A percentile compares a stretch with the other conserved stretches of the same genome.
These are phyloP conservation scores for Marronus borbonicus DNA, from an alignment of 2,888 invertebrate species.

Conservation along the genomic window DNA sequence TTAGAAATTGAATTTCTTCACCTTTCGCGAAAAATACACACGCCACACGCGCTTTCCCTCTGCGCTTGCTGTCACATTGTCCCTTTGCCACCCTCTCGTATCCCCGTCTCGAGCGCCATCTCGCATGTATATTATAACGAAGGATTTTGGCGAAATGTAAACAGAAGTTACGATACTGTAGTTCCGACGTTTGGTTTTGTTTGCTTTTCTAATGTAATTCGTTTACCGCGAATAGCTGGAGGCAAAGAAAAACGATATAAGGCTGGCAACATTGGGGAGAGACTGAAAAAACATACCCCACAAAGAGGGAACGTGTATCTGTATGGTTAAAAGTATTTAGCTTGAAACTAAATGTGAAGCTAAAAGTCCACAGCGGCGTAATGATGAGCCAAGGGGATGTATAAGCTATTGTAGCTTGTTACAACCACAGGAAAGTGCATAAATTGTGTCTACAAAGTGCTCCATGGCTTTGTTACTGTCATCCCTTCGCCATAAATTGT, in stretches of 20 bases:
- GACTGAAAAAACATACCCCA: background rate
- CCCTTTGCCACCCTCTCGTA: background rate
- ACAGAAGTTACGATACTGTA: constrained; percentile 4
- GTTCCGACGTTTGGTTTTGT: constrained; percentile 1
- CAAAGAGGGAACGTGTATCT: background rate
- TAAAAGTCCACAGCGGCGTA: too few species aligned
- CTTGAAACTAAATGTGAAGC: too few species aligned
- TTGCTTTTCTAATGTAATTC: constrained; percentile 9
- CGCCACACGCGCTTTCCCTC: background rate
- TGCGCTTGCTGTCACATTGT: background rate
- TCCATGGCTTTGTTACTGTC: too few species aligned
- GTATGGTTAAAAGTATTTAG: too few species aligned
- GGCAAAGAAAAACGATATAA: background rate
- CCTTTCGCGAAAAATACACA: background rate
- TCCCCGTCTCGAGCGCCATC: too few species aligned
- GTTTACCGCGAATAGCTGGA: background rate
- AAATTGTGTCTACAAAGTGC: too few species aligned
- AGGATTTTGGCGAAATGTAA: background rate
- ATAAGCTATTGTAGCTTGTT: too few species aligned
- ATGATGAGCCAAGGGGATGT: too few species aligned
- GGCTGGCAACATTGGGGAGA: background rate
- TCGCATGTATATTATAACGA: background rate
- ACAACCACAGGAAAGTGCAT: too few species aligned
- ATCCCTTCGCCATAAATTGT: too few species aligned
- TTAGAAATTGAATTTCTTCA: constrained; percentile 16